Evolutionary conservation across 2,888 invertebrate species (phyloP), one percentile per base, ranked within the genome.

Genomic region (Oscheius sp.): DNA sequence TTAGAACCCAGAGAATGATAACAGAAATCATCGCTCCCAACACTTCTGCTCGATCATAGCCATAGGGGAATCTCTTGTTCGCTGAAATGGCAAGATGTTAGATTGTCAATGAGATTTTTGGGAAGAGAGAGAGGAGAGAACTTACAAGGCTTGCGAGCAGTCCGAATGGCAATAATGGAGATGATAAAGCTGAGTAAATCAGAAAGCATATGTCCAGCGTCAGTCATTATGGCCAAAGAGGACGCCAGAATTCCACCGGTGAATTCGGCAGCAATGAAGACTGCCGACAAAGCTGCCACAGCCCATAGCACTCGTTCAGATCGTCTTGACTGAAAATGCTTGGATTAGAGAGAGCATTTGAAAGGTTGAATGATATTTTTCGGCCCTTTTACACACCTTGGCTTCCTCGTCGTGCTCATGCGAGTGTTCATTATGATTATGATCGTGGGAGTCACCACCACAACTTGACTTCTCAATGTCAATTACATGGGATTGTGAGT

Each of bases 111-210:
- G n/a, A n/a, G n/a, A 42, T 12, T 42, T 42, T 12, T 42, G 3
- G 12, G 12, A 8, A 42, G 42, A 42, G 42, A 42, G 42, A 42
- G 42, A 42, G 42, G 20, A 20, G 20, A 31, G 12, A 33, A 57
- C 61, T 48, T 63, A 80, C 80, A 72, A 0, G 93, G 93, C 82
- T 93, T 90, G 74, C 91, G 90, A 0, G 94, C 92, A 55, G 95
- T 91, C 91, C 93, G 94, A 76, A 95, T 89, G 1, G 95, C 92
- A 88, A 96, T 93, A 77, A 98, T 89, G 23, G 96, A 96, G 88
- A 98, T 96, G 92, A 96, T 93, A 88, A 98, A 97, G 85, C 95
- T 94, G 74, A 95, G 93, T 87, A 98, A 94, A 89, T 98, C 97
- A 81, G 96, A 95, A 78, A 96, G 91, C 79, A 98, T 90, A 89